These are phyloP conservation scores for Numida meleagris DNA, from an alignment of 2,113 vertebrate species.

Conservation along the genomic window DNA sequence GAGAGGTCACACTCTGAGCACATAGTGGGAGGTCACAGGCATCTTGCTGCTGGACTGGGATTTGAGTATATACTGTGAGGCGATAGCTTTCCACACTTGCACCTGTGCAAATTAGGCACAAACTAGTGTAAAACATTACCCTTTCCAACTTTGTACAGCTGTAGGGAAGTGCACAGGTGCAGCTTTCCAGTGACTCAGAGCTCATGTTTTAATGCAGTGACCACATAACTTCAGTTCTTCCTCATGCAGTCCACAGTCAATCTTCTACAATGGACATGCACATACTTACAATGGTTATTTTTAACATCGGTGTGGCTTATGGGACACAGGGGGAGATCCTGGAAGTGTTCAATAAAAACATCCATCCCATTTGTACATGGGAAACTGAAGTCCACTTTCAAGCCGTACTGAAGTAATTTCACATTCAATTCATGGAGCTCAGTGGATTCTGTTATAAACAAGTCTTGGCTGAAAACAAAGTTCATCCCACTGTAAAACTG, in stretches of 20 bases:
- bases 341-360: constrained; percentile 14
- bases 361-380: background rate
- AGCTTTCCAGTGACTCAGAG: background rate
- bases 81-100: background rate
- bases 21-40: background rate
- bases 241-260: background rate
- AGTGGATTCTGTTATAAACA: background rate
- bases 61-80: background rate
- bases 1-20: background rate
- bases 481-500: background rate
- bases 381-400: background rate
- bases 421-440: background rate
- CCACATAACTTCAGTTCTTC: background rate
- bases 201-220: background rate
- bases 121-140: background rate
- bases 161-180: background rate
- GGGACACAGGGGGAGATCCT: background rate
- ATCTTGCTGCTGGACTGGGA: background rate
- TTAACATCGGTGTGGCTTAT: background rate
- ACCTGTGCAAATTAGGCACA: background rate
- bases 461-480: background rate
- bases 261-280: background rate
- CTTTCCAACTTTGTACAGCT: background rate
- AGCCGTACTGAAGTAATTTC: background rate
- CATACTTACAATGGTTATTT: background rate